Evolutionary conservation across 2,113 vertebrate species (phyloP).

Genomic region (Maccullochella peelii): DNA sequence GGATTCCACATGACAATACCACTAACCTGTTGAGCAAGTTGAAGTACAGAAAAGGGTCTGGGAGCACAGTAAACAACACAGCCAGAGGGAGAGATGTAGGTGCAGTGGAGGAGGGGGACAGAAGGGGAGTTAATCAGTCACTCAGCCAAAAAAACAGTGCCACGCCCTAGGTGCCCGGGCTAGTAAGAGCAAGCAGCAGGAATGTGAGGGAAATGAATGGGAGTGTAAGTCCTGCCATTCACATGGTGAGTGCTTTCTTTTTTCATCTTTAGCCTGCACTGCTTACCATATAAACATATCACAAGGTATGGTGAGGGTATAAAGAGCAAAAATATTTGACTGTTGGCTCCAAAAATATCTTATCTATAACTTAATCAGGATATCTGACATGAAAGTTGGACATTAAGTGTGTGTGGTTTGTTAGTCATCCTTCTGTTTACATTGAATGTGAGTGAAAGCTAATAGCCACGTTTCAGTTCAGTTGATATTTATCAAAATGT

Average conservation of each 20-base stretch:
- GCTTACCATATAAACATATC: constrained; percentile 60
- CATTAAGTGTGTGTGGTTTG: constrained; percentile 3
- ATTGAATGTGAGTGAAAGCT: not conserved
- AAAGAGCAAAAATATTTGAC: constrained; percentile 18
- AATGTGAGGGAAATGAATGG: constrained; percentile 84
- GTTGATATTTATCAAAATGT: constrained; percentile 10
- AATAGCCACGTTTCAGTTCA: not conserved
- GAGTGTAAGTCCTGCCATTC: constrained; percentile 82
- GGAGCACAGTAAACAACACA: constrained; percentile 72
- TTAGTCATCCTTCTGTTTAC: constrained; percentile 13
- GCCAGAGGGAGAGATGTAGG: constrained; percentile 49
- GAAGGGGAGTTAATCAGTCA: constrained; percentile 74
- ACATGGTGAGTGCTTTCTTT: constrained; percentile 80
- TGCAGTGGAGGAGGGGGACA: constrained; percentile 68
- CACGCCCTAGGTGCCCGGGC: constrained; percentile 82
- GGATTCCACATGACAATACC: constrained; percentile 63
- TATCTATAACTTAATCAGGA: constrained; percentile 11
- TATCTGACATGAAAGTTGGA: not conserved
- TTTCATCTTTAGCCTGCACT: constrained; percentile 63
- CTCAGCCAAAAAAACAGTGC: constrained; percentile 78
- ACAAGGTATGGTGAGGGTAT: constrained; percentile 28
- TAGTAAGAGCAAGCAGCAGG: constrained; percentile 83
- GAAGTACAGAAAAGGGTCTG: constrained; percentile 66
- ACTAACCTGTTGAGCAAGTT: constrained; percentile 77
- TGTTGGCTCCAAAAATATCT: constrained; percentile 5